Evolutionary conservation across 2,113 vertebrate species (phyloP), one percentile per base, ranked within the genome.

Genomic region (Emydura subglobosa): DNA sequence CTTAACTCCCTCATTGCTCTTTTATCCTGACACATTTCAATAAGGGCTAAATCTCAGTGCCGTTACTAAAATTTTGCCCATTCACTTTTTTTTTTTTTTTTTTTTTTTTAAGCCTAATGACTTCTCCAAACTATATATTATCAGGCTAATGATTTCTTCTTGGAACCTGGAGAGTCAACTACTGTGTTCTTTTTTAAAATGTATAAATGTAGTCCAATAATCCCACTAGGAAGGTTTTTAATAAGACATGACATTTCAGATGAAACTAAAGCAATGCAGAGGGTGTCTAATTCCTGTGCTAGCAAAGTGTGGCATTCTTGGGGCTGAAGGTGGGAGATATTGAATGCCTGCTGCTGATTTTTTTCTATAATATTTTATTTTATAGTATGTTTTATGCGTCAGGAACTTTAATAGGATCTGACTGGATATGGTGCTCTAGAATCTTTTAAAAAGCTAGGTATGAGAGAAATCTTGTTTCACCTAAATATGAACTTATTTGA

Each of bases 171-270:
- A 95, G 29, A 88, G 49, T 80, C 16, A 89, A 90, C 57, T 72
- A 87, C 53, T 53, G 29, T 68, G 19, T 95, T 97, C 94, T 94
- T 86, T 92, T 93, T 96, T 91, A 92, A 91, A 95, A 91, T 79
- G 57, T 92, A 57, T 80, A 91, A 96, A 86, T 95, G 65, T 79
- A 91, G 51, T 53, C 84, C 89, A 91, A 85, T 90, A 96, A 97
- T 87, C 79, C 94, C 96, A 89, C 87, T 83, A 93, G 94, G 95
- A 94, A 95, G 47, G 34, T 84, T 95, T 97, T 97, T 97, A 97
- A 91, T 96, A 97, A 91, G 85, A 93, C 54, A n/a, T 80, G 87
- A 90, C 86, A 91, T 96, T 97, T 95, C 95, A 93, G 65, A 95
- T 88, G 84, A 91, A 92, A 65, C 79, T n/a, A 95, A 97, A 94